These are phyloP conservation scores for Drosophila multiciliata DNA, from an alignment of 2,888 invertebrate genomes.

Conservation along the genomic window DNA sequence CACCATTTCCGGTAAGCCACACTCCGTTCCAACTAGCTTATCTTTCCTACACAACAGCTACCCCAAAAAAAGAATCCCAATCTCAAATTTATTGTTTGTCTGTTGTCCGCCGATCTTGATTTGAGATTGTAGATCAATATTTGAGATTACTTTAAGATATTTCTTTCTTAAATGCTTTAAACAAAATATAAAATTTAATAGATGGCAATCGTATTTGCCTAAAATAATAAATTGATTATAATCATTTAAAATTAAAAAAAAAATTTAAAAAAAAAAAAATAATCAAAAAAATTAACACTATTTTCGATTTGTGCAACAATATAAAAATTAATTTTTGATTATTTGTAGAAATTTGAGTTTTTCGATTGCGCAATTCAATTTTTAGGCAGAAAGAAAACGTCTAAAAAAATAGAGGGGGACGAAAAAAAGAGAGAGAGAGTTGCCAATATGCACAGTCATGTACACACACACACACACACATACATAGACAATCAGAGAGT, in stretches of 20 bases:
- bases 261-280: too few relatives aligned
- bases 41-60: not conserved
- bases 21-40: not conserved
- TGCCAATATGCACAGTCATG: constrained; percentile 8
- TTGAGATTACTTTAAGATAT: not conserved
- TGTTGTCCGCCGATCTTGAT: not conserved
- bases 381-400: not conserved
- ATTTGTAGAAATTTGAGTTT: too few relatives aligned
- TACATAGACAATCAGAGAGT: not conserved
- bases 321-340: not conserved
- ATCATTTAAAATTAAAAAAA: not conserved
- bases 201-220: not conserved
- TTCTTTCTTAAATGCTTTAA: not conserved
- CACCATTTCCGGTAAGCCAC: constrained; percentile 87
- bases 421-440: not conserved
- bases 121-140: not conserved
- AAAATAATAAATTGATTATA: not conserved
- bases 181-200: not conserved
- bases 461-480: constrained; percentile 2
- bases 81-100: not conserved
- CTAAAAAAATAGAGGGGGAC: not conserved
- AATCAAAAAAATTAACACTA: too few relatives aligned
- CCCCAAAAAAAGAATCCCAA: not conserved
- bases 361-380: not conserved
- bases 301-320: not conserved